A percentile compares a stretch with the other conserved stretches of the same genome.
phyloP scores from a whole-genome alignment of 2,797 vertebrate species.

The Glyptemys insculpta region DNA sequence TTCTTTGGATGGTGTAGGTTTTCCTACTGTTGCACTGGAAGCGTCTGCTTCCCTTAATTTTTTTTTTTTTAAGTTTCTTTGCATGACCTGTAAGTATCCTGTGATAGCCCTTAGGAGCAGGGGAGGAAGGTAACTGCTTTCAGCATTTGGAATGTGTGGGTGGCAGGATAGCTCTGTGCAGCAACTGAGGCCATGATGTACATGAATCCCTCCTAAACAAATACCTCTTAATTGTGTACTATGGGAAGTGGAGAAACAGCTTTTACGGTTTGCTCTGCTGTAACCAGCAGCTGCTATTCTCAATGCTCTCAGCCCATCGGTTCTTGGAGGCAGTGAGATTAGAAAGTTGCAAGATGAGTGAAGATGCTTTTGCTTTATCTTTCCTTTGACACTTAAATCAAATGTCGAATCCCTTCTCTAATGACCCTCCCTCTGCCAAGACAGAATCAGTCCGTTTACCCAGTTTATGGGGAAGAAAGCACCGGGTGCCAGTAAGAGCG shows the following conservation, averaged over 20 bases:
- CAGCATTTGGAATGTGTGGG: conserved; percentile 69
- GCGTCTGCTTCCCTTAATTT: conserved; percentile 67
- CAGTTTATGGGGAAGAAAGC: not conserved
- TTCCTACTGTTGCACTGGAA: conserved; percentile 67
- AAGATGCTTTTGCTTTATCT: conserved; percentile 28
- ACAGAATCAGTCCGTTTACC: not conserved
- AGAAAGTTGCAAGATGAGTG: conserved; percentile 34
- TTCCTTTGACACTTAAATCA: not conserved
- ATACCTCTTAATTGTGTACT: conserved; percentile 52
- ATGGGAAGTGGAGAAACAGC: conserved; percentile 50
- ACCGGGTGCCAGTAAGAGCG: not conserved
- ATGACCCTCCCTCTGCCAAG: not conserved
- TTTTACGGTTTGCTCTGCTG: not conserved
- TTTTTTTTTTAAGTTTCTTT: conserved; percentile 45
- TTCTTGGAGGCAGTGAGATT: conserved; percentile 29
- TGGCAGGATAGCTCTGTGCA: conserved; percentile 56
- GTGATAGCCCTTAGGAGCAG: conserved; percentile 62
- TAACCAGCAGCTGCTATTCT: conserved; percentile 28
- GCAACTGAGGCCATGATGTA: conserved; percentile 51
- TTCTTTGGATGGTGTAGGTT: conserved; percentile 56
- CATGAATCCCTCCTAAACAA: conserved; percentile 59
- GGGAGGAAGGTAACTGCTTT: conserved; percentile 66
- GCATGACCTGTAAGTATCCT: conserved; percentile 69
- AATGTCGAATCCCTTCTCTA: not conserved
- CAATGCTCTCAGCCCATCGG: conserved; percentile 29